Percentiles rank a stretch among this genome's conserved stretches.
These are phyloP conservation scores for Onychorhynchus coronatus DNA, from an alignment of 2,113 vertebrate species.

Conservation along the genomic window DNA sequence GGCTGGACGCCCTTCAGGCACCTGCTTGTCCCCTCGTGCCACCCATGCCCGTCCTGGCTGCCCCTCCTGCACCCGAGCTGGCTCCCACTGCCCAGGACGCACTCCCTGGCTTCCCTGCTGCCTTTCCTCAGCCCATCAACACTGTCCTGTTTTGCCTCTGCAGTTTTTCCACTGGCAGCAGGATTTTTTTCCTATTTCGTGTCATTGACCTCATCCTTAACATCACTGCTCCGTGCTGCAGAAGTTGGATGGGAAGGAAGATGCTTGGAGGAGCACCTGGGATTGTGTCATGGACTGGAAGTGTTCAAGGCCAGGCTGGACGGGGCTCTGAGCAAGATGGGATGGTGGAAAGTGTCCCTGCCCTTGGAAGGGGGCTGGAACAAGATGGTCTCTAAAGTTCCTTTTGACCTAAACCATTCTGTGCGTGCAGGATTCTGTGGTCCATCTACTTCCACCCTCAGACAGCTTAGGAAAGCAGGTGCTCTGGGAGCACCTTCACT, in stretches of 20 bases:
- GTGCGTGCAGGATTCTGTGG: no score
- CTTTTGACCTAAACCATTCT: accelerated
- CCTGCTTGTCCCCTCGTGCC: neutral
- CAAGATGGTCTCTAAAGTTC: neutral
- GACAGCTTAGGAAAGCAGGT: neutral
- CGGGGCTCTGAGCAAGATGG: neutral
- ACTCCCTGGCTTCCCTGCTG: neutral
- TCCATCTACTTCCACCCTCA: neutral
- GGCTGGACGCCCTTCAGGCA: neutral
- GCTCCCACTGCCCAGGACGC: neutral
- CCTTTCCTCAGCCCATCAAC: no score
- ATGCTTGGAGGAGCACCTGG: neutral
- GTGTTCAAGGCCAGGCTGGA: neutral
- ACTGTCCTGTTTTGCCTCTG: neutral
- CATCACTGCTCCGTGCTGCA: neutral
- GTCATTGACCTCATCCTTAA: accelerated
- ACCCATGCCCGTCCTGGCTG: neutral
- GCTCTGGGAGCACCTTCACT: neutral
- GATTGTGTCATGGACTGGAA: accelerated
- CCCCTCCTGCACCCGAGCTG: neutral
- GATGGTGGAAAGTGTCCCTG: neutral
- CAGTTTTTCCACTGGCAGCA: accelerated
- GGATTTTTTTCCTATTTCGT: neutral
- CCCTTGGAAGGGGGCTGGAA: neutral
- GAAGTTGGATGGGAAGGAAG: accelerated